Percentiles rank a stretch among this genome's conserved stretches.
Evolutionary conservation across 1,140 invertebrate genomes (phyloP).

Genomic region (Holotrichia oblita): DNA sequence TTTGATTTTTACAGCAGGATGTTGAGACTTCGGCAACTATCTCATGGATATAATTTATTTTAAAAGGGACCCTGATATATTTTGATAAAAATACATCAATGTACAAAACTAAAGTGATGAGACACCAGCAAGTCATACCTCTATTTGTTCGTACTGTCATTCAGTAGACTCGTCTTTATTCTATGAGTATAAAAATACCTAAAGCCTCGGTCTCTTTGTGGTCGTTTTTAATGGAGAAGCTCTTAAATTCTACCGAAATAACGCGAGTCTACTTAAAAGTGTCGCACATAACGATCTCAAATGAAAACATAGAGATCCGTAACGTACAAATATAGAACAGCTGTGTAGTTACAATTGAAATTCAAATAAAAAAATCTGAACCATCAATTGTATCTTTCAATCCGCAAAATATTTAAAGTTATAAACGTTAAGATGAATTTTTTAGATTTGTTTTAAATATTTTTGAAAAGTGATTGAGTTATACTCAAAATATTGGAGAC

Average conservation of each 20-base stretch:
- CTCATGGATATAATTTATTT: background rate
- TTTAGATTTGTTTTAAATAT: no score
- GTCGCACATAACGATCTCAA: background rate
- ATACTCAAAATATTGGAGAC: no score
- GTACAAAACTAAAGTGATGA: background rate
- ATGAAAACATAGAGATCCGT: background rate
- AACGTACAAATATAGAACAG: background rate
- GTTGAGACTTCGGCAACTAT: background rate
- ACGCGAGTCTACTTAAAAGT: background rate
- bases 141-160: background rate
- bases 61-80: background rate
- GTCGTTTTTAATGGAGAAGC: slow-evolving; percentile 12
- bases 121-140: background rate
- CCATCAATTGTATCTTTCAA: no score
- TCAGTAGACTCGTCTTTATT: background rate
- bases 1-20: slow-evolving; percentile 13
- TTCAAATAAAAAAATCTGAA: background rate
- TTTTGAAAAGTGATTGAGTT: no score
- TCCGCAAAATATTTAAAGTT: no score
- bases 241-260: slow-evolving; percentile 13
- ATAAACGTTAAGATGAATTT: no score
- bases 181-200: background rate
- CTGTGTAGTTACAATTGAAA: background rate
- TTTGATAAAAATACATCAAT: background rate
- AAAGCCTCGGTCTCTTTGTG: background rate